A percentile compares a stretch with the other conserved stretches of the same genome.
These are phyloP conservation scores for Phalacrocorax brasilianus DNA, from an alignment of 2,113 vertebrate genomes.

Conservation along the genomic window DNA sequence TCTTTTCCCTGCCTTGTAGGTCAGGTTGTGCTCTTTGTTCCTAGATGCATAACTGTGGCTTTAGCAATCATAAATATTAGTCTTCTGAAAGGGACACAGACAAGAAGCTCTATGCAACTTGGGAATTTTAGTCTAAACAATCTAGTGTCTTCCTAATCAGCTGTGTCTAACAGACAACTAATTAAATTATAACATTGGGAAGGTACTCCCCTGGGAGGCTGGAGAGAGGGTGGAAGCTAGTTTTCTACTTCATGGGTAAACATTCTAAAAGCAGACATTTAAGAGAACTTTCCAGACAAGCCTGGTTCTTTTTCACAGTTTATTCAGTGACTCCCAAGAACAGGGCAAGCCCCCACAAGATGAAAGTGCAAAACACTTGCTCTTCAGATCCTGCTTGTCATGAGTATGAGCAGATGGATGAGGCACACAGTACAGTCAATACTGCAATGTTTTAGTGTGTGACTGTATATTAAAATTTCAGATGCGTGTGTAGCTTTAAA, in stretches of 20 bases:
- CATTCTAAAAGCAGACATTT: not conserved
- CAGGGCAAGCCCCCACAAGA: fast-evolving
- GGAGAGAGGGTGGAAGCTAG: not conserved
- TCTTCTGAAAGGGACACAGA: not conserved
- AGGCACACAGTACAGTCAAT: not conserved
- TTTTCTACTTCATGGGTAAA: not conserved
- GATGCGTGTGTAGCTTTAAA: not conserved
- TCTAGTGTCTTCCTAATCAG: not conserved
- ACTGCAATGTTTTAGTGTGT: not conserved
- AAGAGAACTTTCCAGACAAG: not conserved
- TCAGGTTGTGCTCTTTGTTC: not conserved
- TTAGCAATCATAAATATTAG: not conserved
- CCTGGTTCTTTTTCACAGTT: not conserved
- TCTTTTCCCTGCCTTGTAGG: not conserved
- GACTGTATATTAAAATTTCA: not conserved
- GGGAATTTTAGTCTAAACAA: not conserved
- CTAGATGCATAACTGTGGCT: not conserved
- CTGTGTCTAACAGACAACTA: conserved; percentile 33
- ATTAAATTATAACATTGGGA: not conserved
- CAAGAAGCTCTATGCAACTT: not conserved
- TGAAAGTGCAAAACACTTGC: not conserved
- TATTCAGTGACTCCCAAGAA: not conserved
- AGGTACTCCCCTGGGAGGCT: not conserved
- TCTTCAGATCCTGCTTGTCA: not conserved
- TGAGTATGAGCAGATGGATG: not conserved